These are phyloP conservation scores for Pangasius mekongensis DNA, from an alignment of 2,797 vertebrate species.

Conservation along the genomic window DNA sequence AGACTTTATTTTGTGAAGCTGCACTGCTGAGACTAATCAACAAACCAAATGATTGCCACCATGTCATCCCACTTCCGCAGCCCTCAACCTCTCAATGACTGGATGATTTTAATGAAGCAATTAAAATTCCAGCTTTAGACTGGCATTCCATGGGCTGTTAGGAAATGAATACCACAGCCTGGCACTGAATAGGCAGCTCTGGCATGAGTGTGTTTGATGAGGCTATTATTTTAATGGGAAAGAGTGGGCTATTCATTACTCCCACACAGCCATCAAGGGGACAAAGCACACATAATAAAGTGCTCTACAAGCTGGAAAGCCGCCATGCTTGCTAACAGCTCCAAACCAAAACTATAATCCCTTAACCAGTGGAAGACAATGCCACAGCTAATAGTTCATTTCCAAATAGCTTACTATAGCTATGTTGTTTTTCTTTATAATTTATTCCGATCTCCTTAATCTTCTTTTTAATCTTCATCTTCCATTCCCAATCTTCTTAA, in stretches of 20 bases:
- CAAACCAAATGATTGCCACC: constrained; percentile 64
- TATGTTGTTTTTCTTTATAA: constrained; percentile 14
- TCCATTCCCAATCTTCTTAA: not conserved
- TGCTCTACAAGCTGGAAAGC: constrained; percentile 63
- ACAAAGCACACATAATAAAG: constrained; percentile 74
- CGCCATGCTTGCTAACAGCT: constrained; percentile 58
- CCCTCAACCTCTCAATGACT: constrained; percentile 55
- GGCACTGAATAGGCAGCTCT: constrained; percentile 59
- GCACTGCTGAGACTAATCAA: constrained; percentile 68
- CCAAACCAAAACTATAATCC: constrained; percentile 55
- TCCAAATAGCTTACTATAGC: constrained; percentile 49
- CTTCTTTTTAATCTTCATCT: not conserved
- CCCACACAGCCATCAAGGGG: constrained; percentile 67
- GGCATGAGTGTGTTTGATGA: constrained; percentile 70
- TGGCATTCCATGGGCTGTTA: constrained; percentile 59
- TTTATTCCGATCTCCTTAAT: not conserved
- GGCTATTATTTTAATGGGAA: constrained; percentile 78
- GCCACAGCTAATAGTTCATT: constrained; percentile 56
- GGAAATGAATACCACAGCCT: constrained; percentile 54
- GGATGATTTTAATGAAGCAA: constrained; percentile 71
- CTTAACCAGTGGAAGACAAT: constrained; percentile 64
- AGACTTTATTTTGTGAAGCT: constrained; percentile 65
- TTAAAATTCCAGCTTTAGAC: constrained; percentile 73
- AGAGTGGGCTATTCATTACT: constrained; percentile 71
- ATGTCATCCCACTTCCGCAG: constrained; percentile 50